These are phyloP conservation scores for Ypsolopha scabrella DNA, from an alignment of 2,888 invertebrate species.

Conservation along the genomic window DNA sequence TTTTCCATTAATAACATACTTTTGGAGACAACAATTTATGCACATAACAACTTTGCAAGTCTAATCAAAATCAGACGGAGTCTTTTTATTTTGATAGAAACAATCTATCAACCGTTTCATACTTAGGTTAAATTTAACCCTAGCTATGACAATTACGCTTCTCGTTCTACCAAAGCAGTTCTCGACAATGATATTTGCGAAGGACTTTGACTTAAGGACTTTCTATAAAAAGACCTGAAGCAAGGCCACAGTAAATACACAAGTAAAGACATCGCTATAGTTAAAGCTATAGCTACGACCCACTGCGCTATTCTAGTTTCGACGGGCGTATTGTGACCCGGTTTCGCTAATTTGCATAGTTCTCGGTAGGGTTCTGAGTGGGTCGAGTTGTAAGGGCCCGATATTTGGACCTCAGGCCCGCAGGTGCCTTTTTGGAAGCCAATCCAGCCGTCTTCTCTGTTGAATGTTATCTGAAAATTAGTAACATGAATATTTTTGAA, in stretches of 20 bases:
- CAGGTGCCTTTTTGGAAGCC: slow-evolving; percentile 53
- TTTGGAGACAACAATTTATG: no score
- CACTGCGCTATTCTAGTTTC: slow-evolving; percentile 48
- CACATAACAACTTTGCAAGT: no score
- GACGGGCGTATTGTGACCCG: slow-evolving; percentile 27
- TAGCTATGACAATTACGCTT: slow-evolving; percentile 16
- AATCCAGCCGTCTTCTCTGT: slow-evolving; percentile 56
- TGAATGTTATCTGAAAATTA: slow-evolving; percentile 51
- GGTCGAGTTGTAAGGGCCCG: slow-evolving; percentile 45
- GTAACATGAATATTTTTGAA: background rate
- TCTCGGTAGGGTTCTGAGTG: slow-evolving; percentile 21
- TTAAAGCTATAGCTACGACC: slow-evolving; percentile 40
- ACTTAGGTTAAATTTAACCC: background rate
- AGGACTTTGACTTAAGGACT: slow-evolving; percentile 27
- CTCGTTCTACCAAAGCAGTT: slow-evolving; percentile 37
- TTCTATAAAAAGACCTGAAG: slow-evolving; percentile 22
- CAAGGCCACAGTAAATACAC: slow-evolving; percentile 48
- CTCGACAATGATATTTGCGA: slow-evolving; percentile 47
- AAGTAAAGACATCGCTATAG: slow-evolving; percentile 35
- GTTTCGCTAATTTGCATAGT: slow-evolving; percentile 27
- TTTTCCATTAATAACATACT: no score
- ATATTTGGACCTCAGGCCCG: slow-evolving; percentile 41
- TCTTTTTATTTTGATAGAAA: no score
- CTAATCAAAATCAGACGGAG: no score
- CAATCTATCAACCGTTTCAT: background rate